phyloP scores from a whole-genome alignment of 2,113 vertebrate species.

The Brevimyrus niger region DNA sequence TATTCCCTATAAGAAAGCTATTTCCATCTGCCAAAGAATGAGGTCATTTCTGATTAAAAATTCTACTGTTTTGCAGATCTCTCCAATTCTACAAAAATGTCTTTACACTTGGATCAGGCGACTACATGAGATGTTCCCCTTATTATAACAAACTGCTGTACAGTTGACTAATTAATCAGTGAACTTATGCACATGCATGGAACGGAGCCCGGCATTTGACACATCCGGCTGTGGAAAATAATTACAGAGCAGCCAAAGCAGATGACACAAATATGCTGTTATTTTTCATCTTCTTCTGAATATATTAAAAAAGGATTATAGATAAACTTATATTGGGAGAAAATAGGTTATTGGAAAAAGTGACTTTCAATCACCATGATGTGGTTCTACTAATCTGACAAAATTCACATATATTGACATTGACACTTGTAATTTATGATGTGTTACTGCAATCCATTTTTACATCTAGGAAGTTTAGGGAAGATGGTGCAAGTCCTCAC shows the following conservation, averaged over 20 bases:
- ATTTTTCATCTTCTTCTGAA: not conserved
- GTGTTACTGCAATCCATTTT: not conserved
- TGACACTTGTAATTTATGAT: not conserved
- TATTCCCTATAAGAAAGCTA: conserved; percentile 1
- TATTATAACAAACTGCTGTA: not conserved
- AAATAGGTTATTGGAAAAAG: not conserved
- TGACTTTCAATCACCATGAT: not conserved
- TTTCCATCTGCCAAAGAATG: conserved; percentile 2
- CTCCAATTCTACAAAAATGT: not conserved
- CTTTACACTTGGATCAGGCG: not conserved
- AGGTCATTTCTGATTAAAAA: conserved; percentile 4
- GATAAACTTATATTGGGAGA: not conserved
- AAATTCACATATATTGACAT: not conserved
- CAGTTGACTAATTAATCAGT: conserved; percentile 1
- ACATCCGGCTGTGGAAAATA: not conserved
- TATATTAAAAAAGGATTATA: not conserved
- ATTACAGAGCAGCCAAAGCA: not conserved
- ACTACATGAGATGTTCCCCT: not conserved
- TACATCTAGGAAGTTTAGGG: not conserved
- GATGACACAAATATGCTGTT: not conserved
- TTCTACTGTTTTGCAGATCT: not conserved
- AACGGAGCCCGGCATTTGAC: not conserved
- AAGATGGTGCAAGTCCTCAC: not conserved
- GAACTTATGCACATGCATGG: not conserved
- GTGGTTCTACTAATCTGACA: not conserved